phyloP scores from a whole-genome alignment of 2,888 invertebrate genomes.

The Euzetes globulus region DNA sequence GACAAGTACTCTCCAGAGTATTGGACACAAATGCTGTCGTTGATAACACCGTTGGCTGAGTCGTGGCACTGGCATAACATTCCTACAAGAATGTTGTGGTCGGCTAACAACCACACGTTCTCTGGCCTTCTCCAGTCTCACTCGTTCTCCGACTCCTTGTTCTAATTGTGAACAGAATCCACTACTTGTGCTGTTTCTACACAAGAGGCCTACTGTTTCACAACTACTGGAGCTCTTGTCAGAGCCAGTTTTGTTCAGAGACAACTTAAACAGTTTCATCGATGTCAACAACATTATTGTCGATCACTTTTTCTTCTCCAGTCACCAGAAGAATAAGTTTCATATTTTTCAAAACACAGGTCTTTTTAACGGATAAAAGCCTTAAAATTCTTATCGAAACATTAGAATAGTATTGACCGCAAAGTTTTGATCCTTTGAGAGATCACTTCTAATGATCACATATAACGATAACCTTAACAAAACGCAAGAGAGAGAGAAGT shows the following conservation, averaged over 20 bases:
- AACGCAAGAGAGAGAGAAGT: background rate
- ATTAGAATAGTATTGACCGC: background rate
- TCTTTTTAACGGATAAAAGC: no score
- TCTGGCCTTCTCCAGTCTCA: background rate
- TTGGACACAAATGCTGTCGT: background rate
- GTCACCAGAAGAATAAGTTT: background rate
- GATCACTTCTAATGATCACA: constrained; percentile 1
- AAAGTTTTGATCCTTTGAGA: no score
- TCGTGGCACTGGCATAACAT: background rate
- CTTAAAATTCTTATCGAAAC: no score
- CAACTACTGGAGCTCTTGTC: background rate
- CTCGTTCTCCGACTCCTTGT: background rate
- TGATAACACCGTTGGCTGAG: background rate
- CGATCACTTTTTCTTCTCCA: background rate
- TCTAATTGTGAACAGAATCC: background rate
- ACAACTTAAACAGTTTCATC: background rate
- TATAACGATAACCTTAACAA: background rate
- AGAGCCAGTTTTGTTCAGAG: background rate
- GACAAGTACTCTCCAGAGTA: constrained; percentile 12
- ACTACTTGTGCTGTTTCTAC: background rate
- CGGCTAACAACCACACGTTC: background rate
- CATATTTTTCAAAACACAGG: background rate
- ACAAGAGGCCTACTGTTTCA: background rate
- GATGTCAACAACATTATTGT: background rate
- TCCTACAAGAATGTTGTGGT: background rate